Evolutionary conservation across 2,113 vertebrate species (phyloP), one percentile per base, ranked within the genome.

Genomic region (Gopherus flavomarginatus): DNA sequence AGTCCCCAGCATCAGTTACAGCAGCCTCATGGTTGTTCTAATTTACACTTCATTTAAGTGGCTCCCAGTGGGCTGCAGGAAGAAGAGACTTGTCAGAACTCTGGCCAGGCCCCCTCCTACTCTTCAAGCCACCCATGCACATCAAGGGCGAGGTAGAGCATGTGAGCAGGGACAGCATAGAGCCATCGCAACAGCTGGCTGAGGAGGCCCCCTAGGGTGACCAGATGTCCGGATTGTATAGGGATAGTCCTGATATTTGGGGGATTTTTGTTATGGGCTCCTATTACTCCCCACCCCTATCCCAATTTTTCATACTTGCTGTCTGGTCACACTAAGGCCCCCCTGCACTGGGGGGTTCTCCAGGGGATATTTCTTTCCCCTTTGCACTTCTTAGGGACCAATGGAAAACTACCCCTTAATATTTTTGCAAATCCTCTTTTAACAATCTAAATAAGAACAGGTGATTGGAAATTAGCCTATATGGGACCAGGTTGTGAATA

Each of bases 371-470:
- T 5, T 77, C 10, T 47, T 12, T 78, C 75, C 42, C 75, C 42
- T 78, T 78, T 2, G 1, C 5, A 82, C 86, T 87, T 69, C 14
- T n/a, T 75, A 19, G 27, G 22, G 6, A 3, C 5, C 21, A 29
- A 6, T 57, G 31, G 9, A 3, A 1, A 50, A 5, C 6, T 7
- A 56, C 72, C 1, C 0, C 12, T 62, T 83, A 62, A 44, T 44
- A 44, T 44, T 44, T 44, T 44, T 44, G 44, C 44, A 69, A n/a
- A n/a, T 78, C 1, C 78, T 24, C 84, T 91, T 77, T 24, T 86
- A 75, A 79, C 42, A 88, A 0, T 24, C 4, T 62, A 81, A 91
- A 49, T 0, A 35, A 44, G 1, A 86, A 81, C 11, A 0, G 31
- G 82, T 82, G 35, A n/a, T 13, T 56, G 62, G 6, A 57, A 83